Conservation (phyloP, 2,797 vertebrate species). For the Epinephelus coioides region DNA sequence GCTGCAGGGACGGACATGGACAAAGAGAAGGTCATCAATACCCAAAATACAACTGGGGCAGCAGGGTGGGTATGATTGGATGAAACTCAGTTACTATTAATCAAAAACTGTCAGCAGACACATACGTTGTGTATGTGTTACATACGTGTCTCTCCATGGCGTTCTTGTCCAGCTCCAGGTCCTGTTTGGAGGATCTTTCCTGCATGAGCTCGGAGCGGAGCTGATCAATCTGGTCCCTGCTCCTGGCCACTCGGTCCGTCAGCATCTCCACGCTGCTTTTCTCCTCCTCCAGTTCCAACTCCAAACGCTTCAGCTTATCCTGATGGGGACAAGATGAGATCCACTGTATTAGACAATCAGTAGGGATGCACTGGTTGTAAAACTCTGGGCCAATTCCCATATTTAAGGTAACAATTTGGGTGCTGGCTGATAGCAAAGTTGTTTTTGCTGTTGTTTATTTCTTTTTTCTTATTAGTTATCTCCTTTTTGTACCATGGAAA, state of each 20-base stretch:
- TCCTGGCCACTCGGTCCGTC: slow-evolving; percentile 90
- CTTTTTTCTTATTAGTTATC: too few relatives aligned
- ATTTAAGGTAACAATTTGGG: too few relatives aligned
- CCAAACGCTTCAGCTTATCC: slow-evolving; percentile 93
- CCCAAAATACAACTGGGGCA: background rate
- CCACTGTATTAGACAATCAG: background rate
- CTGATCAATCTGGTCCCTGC: slow-evolving; percentile 95
- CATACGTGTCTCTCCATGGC: slow-evolving; percentile 89
- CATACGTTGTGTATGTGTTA: background rate
- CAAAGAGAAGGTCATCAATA: slow-evolving; percentile 14
- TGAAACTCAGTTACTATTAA: background rate
- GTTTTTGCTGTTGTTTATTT: too few relatives aligned
- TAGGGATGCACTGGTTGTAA: background rate
- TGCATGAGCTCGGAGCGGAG: slow-evolving; percentile 94
- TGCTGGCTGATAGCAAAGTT: too few relatives aligned
- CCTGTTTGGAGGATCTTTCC: slow-evolving; percentile 93
- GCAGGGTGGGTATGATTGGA: background rate
- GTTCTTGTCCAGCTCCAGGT: slow-evolving; percentile 96
- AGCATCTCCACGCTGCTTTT: slow-evolving; percentile 90
- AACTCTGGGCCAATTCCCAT: too few relatives aligned
- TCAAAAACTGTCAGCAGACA: background rate
- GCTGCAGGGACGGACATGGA: slow-evolving; percentile 75
- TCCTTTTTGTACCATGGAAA: too few relatives aligned
- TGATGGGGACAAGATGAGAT: slow-evolving; percentile 58
- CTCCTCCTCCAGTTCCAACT: slow-evolving; percentile 95